Evolutionary conservation across 1,140 invertebrate species (phyloP).

Genomic region (Andricus grossulariae): DNA sequence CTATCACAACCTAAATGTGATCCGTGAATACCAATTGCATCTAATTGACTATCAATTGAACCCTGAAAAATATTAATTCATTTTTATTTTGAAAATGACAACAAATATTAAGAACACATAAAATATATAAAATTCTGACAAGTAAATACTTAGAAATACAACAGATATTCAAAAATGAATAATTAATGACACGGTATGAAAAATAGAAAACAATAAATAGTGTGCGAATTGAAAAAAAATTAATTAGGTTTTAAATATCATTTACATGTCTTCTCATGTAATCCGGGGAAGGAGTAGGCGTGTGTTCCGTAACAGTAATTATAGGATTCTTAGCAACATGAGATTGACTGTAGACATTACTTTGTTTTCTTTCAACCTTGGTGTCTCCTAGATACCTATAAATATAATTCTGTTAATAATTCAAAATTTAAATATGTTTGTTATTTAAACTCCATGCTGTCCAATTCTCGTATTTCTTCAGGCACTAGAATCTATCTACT

Average conservation of each 20-base stretch:
- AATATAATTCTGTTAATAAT: conserved; percentile 30
- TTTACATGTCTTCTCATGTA: conserved; percentile 86
- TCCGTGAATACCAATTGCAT: conserved; percentile 82
- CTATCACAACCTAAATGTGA: conserved; percentile 79
- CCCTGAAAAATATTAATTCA: conserved; percentile 74
- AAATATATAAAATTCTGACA: too few species aligned
- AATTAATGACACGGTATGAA: too few species aligned
- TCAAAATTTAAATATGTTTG: background rate
- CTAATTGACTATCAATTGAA: conserved; percentile 87
- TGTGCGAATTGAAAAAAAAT: background rate
- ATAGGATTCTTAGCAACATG: conserved; percentile 88
- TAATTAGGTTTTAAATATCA: conserved; percentile 29
- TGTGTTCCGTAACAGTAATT: conserved; percentile 97
- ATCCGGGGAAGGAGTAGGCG: conserved; percentile 90
- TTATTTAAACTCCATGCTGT: background rate
- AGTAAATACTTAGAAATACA: too few species aligned
- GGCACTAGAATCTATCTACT: conserved; percentile 8
- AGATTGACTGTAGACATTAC: conserved; percentile 71
- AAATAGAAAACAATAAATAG: too few species aligned
- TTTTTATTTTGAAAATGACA: background rate
- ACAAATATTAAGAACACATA: too few species aligned
- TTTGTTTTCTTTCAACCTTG: conserved; percentile 70
- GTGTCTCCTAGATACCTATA: conserved; percentile 70
- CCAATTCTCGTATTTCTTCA: background rate
- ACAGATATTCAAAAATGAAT: too few species aligned